These are phyloP conservation scores for Pipistrellus nathusii DNA, from an alignment of 2,797 vertebrate species.

Conservation along the genomic window DNA sequence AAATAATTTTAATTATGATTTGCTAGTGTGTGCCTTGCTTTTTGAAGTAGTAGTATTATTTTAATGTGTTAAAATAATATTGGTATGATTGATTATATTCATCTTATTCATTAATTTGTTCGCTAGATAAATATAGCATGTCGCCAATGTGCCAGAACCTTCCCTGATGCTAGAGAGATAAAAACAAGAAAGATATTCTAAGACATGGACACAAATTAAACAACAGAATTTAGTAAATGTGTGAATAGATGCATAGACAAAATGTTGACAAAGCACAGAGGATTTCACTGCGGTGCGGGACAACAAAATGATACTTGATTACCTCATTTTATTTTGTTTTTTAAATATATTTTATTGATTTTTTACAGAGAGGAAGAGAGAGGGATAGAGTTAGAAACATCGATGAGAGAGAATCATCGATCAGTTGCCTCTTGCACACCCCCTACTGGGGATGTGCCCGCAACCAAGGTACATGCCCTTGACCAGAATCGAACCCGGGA, in stretches of 20 bases:
- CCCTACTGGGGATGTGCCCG: too few species aligned
- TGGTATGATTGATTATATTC: neutral
- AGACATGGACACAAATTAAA: neutral
- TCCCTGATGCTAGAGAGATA: neutral
- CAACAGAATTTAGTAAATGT: slow-evolving; percentile 12
- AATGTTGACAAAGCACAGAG: neutral
- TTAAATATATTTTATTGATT: too few species aligned
- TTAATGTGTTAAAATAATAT: slow-evolving; percentile 26
- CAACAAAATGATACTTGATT: neutral
- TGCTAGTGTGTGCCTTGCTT: slow-evolving; percentile 39
- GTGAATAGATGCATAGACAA: slow-evolving; percentile 17
- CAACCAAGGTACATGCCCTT: too few species aligned
- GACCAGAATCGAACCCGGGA: too few species aligned
- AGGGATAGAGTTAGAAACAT: too few species aligned
- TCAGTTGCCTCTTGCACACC: too few species aligned
- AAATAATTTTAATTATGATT: neutral
- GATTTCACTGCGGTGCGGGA: neutral
- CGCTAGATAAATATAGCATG: slow-evolving; percentile 38
- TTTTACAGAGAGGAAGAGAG: too few species aligned
- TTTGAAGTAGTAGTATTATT: slow-evolving; percentile 22
- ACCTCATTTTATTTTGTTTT: slow-evolving; percentile 16
- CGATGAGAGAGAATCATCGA: too few species aligned
- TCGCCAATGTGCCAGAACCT: neutral
- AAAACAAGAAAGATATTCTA: slow-evolving; percentile 24
- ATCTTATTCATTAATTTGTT: slow-evolving; percentile 54